Evolutionary conservation across 2,797 vertebrate genomes (phyloP).

Genomic region (Vireo griseus): DNA sequence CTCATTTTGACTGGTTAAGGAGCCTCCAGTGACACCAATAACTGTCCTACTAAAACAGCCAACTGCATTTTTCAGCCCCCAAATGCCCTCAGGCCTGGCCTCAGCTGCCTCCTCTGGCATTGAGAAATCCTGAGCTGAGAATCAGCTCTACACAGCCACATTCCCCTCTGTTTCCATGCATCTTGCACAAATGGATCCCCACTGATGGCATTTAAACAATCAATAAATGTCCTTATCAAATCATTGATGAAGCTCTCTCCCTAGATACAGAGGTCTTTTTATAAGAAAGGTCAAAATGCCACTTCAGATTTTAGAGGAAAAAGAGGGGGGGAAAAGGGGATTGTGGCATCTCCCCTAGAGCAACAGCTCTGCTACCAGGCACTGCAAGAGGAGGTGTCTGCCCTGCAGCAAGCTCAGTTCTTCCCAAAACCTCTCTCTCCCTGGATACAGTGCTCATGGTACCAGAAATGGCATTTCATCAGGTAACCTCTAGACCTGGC

Average conservation of each 20-base stretch:
- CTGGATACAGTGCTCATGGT: fast-evolving
- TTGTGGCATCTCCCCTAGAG: neutral
- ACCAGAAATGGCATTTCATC: neutral
- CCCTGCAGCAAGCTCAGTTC: neutral
- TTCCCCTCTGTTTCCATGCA: fast-evolving
- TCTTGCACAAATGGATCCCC: fast-evolving
- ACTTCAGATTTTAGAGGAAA: neutral
- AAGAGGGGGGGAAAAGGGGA: neutral
- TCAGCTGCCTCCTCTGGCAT: neutral
- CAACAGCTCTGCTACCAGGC: neutral
- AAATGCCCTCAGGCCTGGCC: neutral
- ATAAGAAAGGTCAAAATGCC: neutral
- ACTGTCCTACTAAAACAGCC: neutral
- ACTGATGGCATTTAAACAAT: neutral
- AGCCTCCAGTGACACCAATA: neutral
- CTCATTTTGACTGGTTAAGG: neutral
- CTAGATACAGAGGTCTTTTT: neutral
- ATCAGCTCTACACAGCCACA: fast-evolving
- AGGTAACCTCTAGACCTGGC: neutral
- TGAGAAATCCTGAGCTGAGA: neutral
- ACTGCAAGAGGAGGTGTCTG: neutral
- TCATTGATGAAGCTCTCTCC: neutral
- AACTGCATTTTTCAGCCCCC: neutral
- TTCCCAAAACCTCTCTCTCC: neutral
- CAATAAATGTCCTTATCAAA: neutral